Conservation (phyloP, 2,113 vertebrate genomes). For the Gymnocephalus cernua region DNA sequence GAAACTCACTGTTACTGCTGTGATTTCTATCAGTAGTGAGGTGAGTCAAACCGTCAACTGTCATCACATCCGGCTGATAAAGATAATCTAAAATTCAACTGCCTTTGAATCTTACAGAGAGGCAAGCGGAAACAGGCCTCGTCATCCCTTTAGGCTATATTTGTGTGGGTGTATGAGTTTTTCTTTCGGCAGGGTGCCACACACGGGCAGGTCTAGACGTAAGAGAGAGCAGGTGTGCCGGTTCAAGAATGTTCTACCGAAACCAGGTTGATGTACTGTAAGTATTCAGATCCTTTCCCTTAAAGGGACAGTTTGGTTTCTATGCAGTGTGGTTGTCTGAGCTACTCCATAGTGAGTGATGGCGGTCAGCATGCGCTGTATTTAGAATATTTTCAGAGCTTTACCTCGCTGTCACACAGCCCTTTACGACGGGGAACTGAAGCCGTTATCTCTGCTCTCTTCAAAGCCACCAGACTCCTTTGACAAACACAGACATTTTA, state of each 20-base stretch:
- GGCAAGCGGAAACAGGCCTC: background rate
- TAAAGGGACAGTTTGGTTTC: too few relatives aligned
- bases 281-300: background rate
- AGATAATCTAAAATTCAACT: background rate
- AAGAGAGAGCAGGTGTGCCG: conserved; percentile 52
- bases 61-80: background rate
- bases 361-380: too few relatives aligned
- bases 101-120: background rate
- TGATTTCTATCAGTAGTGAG: background rate
- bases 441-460: too few relatives aligned
- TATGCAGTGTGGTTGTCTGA: too few relatives aligned
- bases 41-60: background rate
- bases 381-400: too few relatives aligned
- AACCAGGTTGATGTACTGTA: conserved; percentile 30
- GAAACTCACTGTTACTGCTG: background rate
- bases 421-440: too few relatives aligned
- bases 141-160: background rate
- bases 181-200: conserved; percentile 14
- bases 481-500: too few relatives aligned
- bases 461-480: too few relatives aligned
- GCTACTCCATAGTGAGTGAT: too few relatives aligned
- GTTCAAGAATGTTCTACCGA: conserved; percentile 62
- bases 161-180: conserved; percentile 28
- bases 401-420: too few relatives aligned
- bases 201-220: conserved; percentile 34